Evolutionary conservation across 2,113 vertebrate genomes (phyloP).

Genomic region (Pedetes capensis): DNA sequence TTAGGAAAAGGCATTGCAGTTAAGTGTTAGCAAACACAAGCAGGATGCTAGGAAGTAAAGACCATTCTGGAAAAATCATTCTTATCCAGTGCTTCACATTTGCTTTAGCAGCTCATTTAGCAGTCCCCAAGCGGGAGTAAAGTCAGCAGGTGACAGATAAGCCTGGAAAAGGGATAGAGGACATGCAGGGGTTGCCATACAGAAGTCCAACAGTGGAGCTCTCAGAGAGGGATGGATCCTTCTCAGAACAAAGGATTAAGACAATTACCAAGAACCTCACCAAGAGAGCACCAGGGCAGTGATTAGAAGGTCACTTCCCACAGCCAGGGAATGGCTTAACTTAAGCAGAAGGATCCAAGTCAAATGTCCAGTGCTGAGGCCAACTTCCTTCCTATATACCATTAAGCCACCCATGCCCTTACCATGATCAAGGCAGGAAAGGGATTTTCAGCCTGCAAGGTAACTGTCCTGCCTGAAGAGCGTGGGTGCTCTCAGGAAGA

Average conservation of each 20-base stretch:
- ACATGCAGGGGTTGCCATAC: conserved; percentile 68
- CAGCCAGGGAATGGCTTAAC: conserved; percentile 46
- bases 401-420: neutral
- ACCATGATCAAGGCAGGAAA: conserved; percentile 43
- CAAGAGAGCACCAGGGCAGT: conserved; percentile 60
- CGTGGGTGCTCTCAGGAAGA: neutral
- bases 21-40: neutral
- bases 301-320: conserved; percentile 5
- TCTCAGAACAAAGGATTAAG: conserved; percentile 75
- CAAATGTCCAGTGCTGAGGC: neutral
- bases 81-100: neutral
- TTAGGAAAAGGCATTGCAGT: neutral
- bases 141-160: conserved; percentile 56
- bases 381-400: neutral
- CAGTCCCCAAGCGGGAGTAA: neutral
- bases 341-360: conserved; percentile 32
- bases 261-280: conserved; percentile 75
- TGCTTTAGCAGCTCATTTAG: neutral
- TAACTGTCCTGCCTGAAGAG: neutral
- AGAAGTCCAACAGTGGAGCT: conserved; percentile 72
- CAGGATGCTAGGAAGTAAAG: neutral
- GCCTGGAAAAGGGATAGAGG: conserved; percentile 41
- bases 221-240: conserved; percentile 74
- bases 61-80: neutral
- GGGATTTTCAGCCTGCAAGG: conserved; percentile 66